These are phyloP conservation scores for Drosophila nigromelanica DNA, from an alignment of 1,140 invertebrate species.

Conservation along the genomic window DNA sequence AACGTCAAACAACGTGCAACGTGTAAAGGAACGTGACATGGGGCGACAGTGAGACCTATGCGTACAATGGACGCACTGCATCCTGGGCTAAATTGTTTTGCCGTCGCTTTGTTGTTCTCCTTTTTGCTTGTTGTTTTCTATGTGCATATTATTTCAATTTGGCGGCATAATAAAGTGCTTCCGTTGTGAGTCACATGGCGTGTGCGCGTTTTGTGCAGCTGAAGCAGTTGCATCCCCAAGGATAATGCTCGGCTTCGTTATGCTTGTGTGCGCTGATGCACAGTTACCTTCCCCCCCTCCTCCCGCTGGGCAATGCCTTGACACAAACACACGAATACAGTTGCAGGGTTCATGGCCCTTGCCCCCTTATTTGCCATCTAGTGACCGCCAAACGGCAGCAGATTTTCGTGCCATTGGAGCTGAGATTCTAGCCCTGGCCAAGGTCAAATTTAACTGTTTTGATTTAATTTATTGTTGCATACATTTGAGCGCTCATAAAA, in stretches of 20 bases:
- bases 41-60: background rate
- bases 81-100: constrained; percentile 57
- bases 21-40: constrained; percentile 19
- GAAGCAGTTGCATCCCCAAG: constrained; percentile 62
- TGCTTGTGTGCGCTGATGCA: constrained; percentile 68
- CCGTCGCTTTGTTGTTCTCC: constrained; percentile 1
- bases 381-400: constrained; percentile 60
- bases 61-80: constrained; percentile 53
- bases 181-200: constrained; percentile 61
- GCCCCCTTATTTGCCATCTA: background rate
- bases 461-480: constrained; percentile 81
- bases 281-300: constrained; percentile 26
- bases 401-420: constrained; percentile 53
- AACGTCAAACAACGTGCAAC: constrained; percentile 20
- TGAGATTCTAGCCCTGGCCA: constrained; percentile 36
- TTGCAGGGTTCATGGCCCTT: constrained; percentile 63
- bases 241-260: constrained; percentile 70
- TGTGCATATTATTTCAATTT: constrained; percentile 80
- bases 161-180: constrained; percentile 77
- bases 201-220: constrained; percentile 47
- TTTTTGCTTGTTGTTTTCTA: constrained; percentile 18
- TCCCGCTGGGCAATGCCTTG: constrained; percentile 51
- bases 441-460: constrained; percentile 79
- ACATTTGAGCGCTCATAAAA: constrained; percentile 65
- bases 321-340: constrained; percentile 35